These are phyloP conservation scores for Apis cerana DNA, from an alignment of 1,140 invertebrate species.

Conservation along the genomic window DNA sequence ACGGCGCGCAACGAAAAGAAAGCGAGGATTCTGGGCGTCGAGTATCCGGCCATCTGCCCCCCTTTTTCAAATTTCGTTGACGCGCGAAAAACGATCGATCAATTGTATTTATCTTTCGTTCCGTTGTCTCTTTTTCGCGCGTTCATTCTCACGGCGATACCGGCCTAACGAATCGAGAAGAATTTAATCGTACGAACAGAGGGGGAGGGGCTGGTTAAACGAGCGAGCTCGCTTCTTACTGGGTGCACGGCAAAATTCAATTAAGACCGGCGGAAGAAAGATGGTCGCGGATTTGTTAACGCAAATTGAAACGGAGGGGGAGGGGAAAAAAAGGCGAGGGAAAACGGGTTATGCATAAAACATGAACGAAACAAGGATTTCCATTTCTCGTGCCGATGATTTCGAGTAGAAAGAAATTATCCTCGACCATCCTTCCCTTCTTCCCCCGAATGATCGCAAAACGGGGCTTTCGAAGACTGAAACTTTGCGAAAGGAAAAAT, in stretches of 20 bases:
- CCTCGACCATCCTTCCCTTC: no score
- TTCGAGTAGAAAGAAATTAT: conserved; percentile 30
- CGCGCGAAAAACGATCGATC: no score
- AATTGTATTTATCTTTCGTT: no score
- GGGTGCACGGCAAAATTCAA: conserved; percentile 4
- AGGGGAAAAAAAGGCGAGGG: not conserved
- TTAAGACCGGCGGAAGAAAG: not conserved
- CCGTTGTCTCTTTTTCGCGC: no score
- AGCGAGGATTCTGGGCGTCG: no score
- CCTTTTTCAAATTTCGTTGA: no score
- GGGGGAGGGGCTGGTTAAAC: conserved; percentile 18
- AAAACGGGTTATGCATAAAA: conserved; percentile 40
- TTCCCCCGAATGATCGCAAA: no score
- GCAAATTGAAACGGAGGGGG: conserved; percentile 36
- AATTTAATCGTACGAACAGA: conserved; percentile 27
- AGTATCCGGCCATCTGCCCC: no score
- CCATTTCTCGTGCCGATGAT: conserved; percentile 22
- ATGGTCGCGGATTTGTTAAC: conserved; percentile 43
- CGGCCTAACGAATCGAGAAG: conserved; percentile 34
- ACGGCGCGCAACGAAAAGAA: no score
- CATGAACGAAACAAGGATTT: conserved; percentile 43
- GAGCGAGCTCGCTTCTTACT: not conserved
- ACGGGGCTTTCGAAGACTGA: no score
- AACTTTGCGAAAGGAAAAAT: no score
- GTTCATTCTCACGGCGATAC: not conserved